These are phyloP conservation scores for Alcis repandata DNA, from an alignment of 2,888 invertebrate genomes.

Conservation along the genomic window DNA sequence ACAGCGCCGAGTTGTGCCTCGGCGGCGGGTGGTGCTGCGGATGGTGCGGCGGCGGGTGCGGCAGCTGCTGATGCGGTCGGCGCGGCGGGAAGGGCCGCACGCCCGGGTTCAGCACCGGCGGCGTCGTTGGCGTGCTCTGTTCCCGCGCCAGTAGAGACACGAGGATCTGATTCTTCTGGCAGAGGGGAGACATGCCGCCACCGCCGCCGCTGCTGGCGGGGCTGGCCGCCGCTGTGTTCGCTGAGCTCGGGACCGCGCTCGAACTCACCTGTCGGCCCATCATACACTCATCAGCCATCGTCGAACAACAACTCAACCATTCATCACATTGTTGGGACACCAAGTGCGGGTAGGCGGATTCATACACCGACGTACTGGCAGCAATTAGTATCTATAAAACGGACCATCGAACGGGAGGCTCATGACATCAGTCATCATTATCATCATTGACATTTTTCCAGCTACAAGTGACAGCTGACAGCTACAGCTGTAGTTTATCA, in stretches of 20 bases:
- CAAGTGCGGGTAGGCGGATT: no score
- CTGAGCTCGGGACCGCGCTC: constrained; percentile 83
- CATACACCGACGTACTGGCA: no score
- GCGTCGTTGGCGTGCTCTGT: constrained; percentile 89
- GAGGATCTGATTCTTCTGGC: constrained; percentile 94
- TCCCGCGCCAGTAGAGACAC: constrained; percentile 93
- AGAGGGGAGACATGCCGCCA: constrained; percentile 89
- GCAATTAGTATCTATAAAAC: no score
- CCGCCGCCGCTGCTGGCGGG: constrained; percentile 65
- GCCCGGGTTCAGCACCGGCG: constrained; percentile 90
- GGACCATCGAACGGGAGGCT: no score
- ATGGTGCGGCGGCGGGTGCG: constrained; percentile 42
- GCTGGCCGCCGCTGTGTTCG: constrained; percentile 67
- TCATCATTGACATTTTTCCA: no score
- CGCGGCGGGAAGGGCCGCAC: constrained; percentile 66
- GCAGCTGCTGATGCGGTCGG: constrained; percentile 63
- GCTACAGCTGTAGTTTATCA: no score
- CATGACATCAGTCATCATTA: no score
- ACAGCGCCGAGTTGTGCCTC: constrained; percentile 63
- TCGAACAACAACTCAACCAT: no score
- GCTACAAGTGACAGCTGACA: no score
- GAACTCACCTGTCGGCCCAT: constrained; percentile 82
- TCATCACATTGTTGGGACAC: no score
- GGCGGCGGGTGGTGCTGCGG: constrained; percentile 42
- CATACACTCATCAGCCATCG: not conserved